A percentile compares a stretch with the other conserved stretches of the same genome.
These are phyloP conservation scores for Polypedilum vanderplanki DNA, from an alignment of 1,140 invertebrate species.

Conservation along the genomic window DNA sequence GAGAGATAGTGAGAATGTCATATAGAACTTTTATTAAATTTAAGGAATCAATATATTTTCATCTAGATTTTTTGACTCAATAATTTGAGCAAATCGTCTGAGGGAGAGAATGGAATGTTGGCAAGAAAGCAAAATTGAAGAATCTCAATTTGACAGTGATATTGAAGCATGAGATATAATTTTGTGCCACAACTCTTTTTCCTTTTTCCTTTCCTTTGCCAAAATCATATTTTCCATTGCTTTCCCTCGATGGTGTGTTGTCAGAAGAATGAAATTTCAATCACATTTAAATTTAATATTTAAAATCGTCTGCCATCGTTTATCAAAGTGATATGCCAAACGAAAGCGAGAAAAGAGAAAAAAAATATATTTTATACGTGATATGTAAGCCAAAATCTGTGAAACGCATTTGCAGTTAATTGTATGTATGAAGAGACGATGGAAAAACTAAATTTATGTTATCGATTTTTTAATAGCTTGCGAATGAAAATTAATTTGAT, in stretches of 20 bases:
- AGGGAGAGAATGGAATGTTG: not conserved
- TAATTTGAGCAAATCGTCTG: not conserved
- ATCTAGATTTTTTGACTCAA: not conserved
- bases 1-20: no score
- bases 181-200: conserved; percentile 5
- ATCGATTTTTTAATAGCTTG: no score
- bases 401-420: no score
- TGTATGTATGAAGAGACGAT: no score
- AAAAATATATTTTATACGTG: no score
- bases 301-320: no score
- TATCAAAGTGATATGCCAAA: no score
- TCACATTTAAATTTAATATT: not conserved
- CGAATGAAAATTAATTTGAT: no score
- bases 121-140: not conserved
- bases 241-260: not conserved
- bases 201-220: not conserved
- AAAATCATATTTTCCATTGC: no score
- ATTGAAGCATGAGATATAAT: conserved; percentile 23
- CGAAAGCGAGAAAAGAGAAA: no score
- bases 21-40: not conserved
- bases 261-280: not conserved
- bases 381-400: no score
- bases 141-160: conserved; percentile 22
- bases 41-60: not conserved
- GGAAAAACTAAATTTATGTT: no score